Conservation (phyloP, 2,888 invertebrate genomes). For the Keiferia lycopersicella region DNA sequence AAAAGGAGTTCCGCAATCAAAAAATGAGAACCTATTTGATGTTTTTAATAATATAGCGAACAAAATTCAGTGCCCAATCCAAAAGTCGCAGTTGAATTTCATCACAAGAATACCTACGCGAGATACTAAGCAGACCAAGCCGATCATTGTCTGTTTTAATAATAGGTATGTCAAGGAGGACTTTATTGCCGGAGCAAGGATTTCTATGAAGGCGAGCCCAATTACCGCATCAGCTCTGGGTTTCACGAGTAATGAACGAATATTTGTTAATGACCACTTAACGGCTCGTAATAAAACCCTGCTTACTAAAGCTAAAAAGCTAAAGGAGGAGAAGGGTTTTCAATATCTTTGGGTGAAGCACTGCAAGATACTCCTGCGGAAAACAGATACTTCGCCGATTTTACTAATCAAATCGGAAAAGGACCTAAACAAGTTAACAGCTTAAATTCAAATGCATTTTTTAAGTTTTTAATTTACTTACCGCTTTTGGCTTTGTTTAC, state of each 20-base stretch:
- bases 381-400: slow-evolving; percentile 27
- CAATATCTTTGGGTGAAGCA: slow-evolving; percentile 31
- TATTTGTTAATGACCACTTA: slow-evolving; percentile 33
- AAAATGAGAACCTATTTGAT: slow-evolving; percentile 12
- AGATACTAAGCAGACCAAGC: slow-evolving; percentile 20
- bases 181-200: slow-evolving; percentile 28
- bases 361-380: slow-evolving; percentile 28
- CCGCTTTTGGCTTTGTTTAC: not conserved
- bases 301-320: slow-evolving; percentile 27
- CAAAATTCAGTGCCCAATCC: slow-evolving; percentile 4
- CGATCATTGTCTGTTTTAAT: slow-evolving; percentile 29
- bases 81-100: slow-evolving; percentile 8
- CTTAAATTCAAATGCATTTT: slow-evolving; percentile 15
- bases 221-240: slow-evolving; percentile 21
- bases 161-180: slow-evolving; percentile 31
- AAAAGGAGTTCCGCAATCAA: slow-evolving; percentile 10
- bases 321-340: slow-evolving; percentile 26
- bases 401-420: slow-evolving; percentile 28
- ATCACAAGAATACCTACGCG: not conserved
- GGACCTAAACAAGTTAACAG: slow-evolving; percentile 28
- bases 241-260: slow-evolving; percentile 21
- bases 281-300: slow-evolving; percentile 28
- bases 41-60: not conserved
- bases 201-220: not conserved
- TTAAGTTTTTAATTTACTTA: slow-evolving; percentile 1